Evolutionary conservation across 1,140 invertebrate species (phyloP).

Genomic region (Pemphigus obesinymphae): DNA sequence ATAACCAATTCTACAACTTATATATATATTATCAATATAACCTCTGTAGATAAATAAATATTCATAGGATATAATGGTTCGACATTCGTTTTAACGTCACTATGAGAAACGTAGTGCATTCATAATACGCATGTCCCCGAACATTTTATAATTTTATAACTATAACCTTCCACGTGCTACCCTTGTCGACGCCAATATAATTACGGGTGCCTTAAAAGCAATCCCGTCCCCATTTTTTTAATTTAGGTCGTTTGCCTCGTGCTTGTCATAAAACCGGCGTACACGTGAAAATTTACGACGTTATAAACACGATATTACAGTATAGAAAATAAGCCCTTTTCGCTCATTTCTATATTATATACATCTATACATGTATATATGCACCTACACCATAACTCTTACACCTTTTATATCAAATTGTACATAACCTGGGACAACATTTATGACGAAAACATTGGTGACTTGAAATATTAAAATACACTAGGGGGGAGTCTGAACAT

Average conservation of each 20-base stretch:
- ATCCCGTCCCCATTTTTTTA: background rate
- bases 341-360: no score
- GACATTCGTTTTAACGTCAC: no score
- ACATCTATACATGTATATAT: background rate
- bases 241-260: background rate
- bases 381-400: background rate
- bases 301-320: background rate
- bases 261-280: background rate
- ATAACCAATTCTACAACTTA: no score
- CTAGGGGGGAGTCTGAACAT: no score
- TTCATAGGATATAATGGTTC: no score
- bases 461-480: no score
- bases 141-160: slow-evolving; percentile 14
- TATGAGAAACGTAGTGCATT: no score
- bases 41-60: no score
- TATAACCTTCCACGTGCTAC: background rate
- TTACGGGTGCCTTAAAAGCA: background rate
- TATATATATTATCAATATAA: no score
- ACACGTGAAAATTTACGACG: background rate
- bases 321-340: background rate
- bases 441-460: no score
- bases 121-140: background rate
- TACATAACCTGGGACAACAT: no score
- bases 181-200: background rate
- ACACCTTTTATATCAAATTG: background rate